Evolutionary conservation across 2,888 invertebrate species (phyloP), one percentile per base, ranked within the genome.

Genomic region (Uloborus plumipes): DNA sequence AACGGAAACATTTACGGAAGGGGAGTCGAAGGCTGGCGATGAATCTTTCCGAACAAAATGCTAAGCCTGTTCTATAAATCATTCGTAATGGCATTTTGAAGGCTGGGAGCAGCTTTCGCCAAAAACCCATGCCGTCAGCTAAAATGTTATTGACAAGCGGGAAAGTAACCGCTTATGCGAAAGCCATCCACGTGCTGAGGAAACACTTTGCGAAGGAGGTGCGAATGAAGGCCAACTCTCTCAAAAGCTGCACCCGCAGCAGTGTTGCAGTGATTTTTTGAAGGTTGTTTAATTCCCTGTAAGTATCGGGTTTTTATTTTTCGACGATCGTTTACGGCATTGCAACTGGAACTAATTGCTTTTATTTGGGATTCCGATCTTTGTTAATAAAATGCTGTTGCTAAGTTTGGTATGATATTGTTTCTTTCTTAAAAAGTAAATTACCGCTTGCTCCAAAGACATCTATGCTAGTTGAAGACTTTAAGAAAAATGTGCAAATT

Each of bases 11-110:
- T 65, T 50, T 65, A 16, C 58, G 50, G 31, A 49, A 59, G 65
- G 11, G 49, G 31, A 53, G 53, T 26, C 15, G 58, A 70, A 47
- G 47, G 49, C 50, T 61, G 22, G 49, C 49, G 65, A 18, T 18
- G 55, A 18, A 53, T 71, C 31, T 31, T 51, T 7, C 11, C 55
- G 15, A 66, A 66, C 62, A 67, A 73, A 79, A 51, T 79, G 59
- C 67, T 72, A 72, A 79, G 72, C 67, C 66, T 61, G 47, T 66
- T 71, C 72, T 79, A 79, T 79, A 79, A 79, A 79, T 79, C 79
- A 79, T 67, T 73, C 66, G 59, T 72, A 66, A 73, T 67, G 61
- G 79, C 58, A 67, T 72, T 79, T 76, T 76, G 76, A 76, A 69
- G 76, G 76, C 62, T 76, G 16, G 13, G 31, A 26, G 62, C 55